Evolutionary conservation across 2,888 invertebrate genomes (phyloP).

Genomic region (Synergus umbraculus): DNA sequence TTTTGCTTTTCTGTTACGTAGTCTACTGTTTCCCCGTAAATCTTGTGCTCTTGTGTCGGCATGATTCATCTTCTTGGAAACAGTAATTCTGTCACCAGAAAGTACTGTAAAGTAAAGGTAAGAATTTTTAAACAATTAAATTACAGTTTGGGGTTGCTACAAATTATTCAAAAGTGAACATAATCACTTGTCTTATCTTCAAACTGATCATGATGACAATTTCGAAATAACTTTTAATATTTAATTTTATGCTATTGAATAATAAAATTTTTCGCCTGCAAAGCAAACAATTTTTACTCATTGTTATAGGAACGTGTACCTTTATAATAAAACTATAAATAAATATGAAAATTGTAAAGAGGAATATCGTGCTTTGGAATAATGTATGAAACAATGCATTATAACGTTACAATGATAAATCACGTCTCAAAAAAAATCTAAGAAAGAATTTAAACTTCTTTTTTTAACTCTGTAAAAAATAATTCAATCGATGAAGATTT

Average conservation of each 20-base stretch:
- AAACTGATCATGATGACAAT: neutral
- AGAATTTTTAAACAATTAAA: neutral
- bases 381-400: neutral
- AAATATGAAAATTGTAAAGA: neutral
- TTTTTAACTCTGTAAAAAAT: too few species aligned
- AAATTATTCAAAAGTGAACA: neutral
- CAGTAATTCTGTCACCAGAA: slow-evolving; percentile 58
- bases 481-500: too few species aligned
- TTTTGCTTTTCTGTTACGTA: slow-evolving; percentile 67
- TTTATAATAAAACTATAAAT: neutral
- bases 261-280: neutral
- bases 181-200: neutral
- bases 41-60: slow-evolving; percentile 60
- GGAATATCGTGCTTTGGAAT: neutral
- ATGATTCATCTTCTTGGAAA: slow-evolving; percentile 68
- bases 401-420: neutral
- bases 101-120: slow-evolving; percentile 55
- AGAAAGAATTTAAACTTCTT: too few species aligned
- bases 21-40: slow-evolving; percentile 55
- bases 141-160: too few species aligned
- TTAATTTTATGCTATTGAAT: neutral
- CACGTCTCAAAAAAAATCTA: neutral
- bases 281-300: neutral
- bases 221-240: neutral
- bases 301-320: neutral